phyloP scores from a whole-genome alignment of 53 echinoderm and acorn worm species.

The Echinometra lucunter region DNA sequence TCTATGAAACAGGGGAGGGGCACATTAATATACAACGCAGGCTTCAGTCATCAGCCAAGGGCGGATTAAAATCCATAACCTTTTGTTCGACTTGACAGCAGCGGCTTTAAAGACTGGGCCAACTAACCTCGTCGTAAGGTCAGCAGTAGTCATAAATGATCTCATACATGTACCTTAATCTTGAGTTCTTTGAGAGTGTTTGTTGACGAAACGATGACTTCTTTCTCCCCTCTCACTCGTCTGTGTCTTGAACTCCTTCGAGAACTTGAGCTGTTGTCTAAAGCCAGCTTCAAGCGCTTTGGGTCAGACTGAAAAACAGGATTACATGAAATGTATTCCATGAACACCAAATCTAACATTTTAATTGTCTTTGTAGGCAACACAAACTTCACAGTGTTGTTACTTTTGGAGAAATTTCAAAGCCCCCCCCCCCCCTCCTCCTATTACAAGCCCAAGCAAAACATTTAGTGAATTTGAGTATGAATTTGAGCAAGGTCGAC shows the following conservation, averaged over 20 bases:
- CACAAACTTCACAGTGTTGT: not conserved
- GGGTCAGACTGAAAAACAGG: not conserved
- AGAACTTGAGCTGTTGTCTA: slow-evolving; percentile 38
- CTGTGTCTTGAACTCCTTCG: slow-evolving; percentile 93
- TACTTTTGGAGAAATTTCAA: not conserved
- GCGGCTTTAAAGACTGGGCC: no score
- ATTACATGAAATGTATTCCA: not conserved
- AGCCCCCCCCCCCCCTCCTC: not conserved
- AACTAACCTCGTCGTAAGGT: no score
- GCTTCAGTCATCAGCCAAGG: no score
- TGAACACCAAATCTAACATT: not conserved
- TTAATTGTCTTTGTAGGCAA: not conserved
- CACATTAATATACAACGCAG: no score
- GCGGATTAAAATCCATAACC: no score
- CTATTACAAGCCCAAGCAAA: not conserved
- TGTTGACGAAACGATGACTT: slow-evolving; percentile 90
- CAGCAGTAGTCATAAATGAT: no score
- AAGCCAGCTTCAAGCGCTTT: slow-evolving; percentile 27
- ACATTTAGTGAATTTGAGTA: not conserved
- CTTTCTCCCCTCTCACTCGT: slow-evolving; percentile 94
- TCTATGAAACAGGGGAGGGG: no score
- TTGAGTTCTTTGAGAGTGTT: slow-evolving; percentile 95
- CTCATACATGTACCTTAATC: slow-evolving; percentile 39
- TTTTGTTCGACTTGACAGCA: no score
- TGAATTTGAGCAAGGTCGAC: no score